These are phyloP conservation scores for Drosophila navojoa DNA, from an alignment of 1,140 invertebrate species.

Conservation along the genomic window DNA sequence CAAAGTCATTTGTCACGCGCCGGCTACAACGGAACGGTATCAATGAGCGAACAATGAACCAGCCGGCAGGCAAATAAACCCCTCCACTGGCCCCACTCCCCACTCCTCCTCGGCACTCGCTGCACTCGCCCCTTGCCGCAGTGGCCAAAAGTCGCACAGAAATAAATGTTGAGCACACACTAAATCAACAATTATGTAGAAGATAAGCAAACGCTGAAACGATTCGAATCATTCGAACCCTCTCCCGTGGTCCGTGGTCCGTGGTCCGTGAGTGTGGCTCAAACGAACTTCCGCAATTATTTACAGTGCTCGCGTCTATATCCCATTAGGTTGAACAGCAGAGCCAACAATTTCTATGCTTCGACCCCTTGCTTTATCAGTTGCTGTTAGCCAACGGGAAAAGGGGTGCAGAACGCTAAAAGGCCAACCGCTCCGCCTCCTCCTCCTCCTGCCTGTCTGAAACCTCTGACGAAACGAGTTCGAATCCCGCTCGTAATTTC, in stretches of 20 bases:
- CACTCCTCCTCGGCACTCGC: neutral
- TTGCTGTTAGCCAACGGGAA: slow-evolving; percentile 40
- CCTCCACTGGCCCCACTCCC: neutral
- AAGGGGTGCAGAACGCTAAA: slow-evolving; percentile 58
- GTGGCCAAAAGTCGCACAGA: slow-evolving; percentile 30
- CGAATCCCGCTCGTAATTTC: slow-evolving; percentile 67
- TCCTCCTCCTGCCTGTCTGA: neutral
- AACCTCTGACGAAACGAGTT: slow-evolving; percentile 9
- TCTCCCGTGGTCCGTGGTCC: neutral
- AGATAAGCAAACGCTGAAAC: slow-evolving; percentile 63
- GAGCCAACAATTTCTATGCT: slow-evolving; percentile 45
- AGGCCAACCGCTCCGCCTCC: neutral
- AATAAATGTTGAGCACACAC: slow-evolving; percentile 78
- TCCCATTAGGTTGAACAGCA: slow-evolving; percentile 62
- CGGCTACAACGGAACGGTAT: slow-evolving; percentile 59
- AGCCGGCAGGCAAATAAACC: slow-evolving; percentile 65
- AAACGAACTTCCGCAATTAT: slow-evolving; percentile 78
- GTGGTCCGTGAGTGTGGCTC: slow-evolving; percentile 43
- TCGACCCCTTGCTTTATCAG: slow-evolving; percentile 44
- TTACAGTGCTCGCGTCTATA: slow-evolving; percentile 56
- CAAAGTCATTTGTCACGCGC: slow-evolving; percentile 82
- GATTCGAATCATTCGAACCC: slow-evolving; percentile 17
- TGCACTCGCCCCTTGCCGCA: neutral
- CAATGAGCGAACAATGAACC: slow-evolving; percentile 78
- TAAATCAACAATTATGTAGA: slow-evolving; percentile 77